Conservation (phyloP, 2,888 invertebrate genomes). For the Drosophila hawaiiensis region DNA sequence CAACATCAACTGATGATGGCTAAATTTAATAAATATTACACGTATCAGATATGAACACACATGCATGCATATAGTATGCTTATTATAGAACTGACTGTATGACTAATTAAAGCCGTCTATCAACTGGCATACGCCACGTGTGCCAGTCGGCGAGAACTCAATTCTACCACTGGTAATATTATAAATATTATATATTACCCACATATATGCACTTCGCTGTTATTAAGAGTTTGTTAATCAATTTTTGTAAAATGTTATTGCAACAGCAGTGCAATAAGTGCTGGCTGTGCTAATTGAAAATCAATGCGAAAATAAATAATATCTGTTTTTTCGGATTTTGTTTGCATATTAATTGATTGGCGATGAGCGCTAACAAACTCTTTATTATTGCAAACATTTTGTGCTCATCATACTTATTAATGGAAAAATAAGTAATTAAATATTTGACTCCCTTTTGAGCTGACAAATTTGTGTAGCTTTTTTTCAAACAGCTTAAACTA, state of each 20-base stretch:
- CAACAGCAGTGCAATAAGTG: constrained; percentile 50
- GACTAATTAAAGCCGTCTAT: constrained; percentile 47
- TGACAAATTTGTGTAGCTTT: background rate
- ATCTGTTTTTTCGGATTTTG: constrained; percentile 12
- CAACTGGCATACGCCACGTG: constrained; percentile 50
- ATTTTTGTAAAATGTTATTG: constrained; percentile 45
- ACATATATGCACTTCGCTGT: constrained; percentile 1
- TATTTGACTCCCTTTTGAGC: background rate
- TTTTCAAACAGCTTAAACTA: constrained; percentile 8
- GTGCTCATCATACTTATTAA: constrained; percentile 3
- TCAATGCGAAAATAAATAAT: constrained; percentile 45
- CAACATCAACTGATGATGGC: constrained; percentile 56
- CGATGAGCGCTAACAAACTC: constrained; percentile 4
- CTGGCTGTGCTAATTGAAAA: constrained; percentile 63
- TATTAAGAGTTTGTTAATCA: constrained; percentile 33
- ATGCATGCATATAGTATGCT: constrained; percentile 1
- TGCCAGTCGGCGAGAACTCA: constrained; percentile 18
- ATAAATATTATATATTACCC: constrained; percentile 13
- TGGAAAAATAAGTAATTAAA: constrained; percentile 3
- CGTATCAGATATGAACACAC: constrained; percentile 36
- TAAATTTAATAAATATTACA: constrained; percentile 68
- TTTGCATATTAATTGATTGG: constrained; percentile 10
- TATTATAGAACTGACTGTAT: constrained; percentile 12
- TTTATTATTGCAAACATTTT: constrained; percentile 13
- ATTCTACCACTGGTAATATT: constrained; percentile 23